These are phyloP conservation scores for Sminthurinus signatus DNA, from an alignment of 1,140 invertebrate species.

Conservation along the genomic window DNA sequence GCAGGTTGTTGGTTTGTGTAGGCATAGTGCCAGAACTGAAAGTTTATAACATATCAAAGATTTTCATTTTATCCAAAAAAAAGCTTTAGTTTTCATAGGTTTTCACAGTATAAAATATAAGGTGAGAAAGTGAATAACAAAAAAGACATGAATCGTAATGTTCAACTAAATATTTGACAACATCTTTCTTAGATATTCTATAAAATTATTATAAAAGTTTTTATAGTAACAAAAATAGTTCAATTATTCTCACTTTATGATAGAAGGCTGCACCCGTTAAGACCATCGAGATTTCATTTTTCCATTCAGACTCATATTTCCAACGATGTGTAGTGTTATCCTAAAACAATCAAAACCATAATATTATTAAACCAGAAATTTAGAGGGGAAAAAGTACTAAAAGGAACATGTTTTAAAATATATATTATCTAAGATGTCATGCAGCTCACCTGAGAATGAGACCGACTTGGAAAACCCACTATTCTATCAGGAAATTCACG, in stretches of 20 bases:
- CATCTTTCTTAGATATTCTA: no score
- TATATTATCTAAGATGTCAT: no score
- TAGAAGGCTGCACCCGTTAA: slow-evolving; percentile 89
- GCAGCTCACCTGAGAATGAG: no score
- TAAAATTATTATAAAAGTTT: no score
- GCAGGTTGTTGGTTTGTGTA: slow-evolving; percentile 76
- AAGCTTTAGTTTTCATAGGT: neutral
- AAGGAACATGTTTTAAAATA: no score
- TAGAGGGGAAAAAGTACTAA: no score
- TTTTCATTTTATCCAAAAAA: neutral
- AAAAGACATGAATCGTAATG: no score
- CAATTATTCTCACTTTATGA: slow-evolving; percentile 74
- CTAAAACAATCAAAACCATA: no score
- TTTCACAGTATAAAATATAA: neutral
- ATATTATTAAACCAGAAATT: no score
- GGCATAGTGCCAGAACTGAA: slow-evolving; percentile 74
- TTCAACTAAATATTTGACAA: no score
- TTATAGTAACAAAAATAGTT: no score
- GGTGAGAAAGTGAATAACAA: no score
- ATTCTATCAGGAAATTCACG: slow-evolving; percentile 87
- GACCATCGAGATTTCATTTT: slow-evolving; percentile 87
- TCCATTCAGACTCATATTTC: slow-evolving; percentile 93
- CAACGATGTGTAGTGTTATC: slow-evolving; percentile 73
- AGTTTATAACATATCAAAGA: neutral
- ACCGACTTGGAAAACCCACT: slow-evolving; percentile 82